Conservation (phyloP, 2,113 vertebrate genomes). For the Notiomystis cincta region DNA sequence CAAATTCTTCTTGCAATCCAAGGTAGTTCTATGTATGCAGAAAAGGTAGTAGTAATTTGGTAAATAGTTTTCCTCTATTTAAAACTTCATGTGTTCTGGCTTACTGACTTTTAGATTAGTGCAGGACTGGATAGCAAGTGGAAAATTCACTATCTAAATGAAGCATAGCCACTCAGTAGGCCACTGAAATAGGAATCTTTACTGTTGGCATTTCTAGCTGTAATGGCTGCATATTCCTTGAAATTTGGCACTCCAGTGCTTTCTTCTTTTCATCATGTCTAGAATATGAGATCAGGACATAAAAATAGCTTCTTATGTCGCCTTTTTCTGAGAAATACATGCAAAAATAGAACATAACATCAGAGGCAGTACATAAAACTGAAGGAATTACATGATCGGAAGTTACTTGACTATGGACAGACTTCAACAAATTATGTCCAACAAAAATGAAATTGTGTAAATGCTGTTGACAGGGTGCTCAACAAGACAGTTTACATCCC, state of each 20-base stretch:
- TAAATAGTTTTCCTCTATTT: conserved; percentile 48
- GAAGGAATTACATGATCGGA: not conserved
- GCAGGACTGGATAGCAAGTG: conserved; percentile 32
- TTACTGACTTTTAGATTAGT: conserved; percentile 58
- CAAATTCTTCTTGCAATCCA: conserved; percentile 6
- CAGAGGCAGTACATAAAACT: not conserved
- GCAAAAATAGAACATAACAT: conserved; percentile 15
- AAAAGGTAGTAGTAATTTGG: conserved; percentile 38
- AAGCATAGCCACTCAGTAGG: conserved; percentile 38
- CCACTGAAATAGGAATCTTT: conserved; percentile 51
- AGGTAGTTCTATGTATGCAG: not conserved
- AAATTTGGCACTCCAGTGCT: conserved; percentile 21
- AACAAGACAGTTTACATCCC: not conserved
- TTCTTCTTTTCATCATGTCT: conserved; percentile 33
- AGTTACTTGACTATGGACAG: not conserved
- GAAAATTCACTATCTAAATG: conserved; percentile 64
- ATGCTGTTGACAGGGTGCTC: not conserved
- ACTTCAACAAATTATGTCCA: not conserved
- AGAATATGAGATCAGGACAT: conserved; percentile 25
- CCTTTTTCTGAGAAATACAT: not conserved
- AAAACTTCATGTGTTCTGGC: conserved; percentile 54
- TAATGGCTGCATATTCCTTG: conserved; percentile 34
- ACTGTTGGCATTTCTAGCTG: conserved; percentile 38
- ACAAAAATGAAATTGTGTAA: not conserved
- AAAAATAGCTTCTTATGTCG: conserved; percentile 41